Percentiles rank a stretch among this genome's conserved stretches.
These are phyloP conservation scores for Styela plicata DNA, from an alignment of 23 tunicate species.

Conservation along the genomic window DNA sequence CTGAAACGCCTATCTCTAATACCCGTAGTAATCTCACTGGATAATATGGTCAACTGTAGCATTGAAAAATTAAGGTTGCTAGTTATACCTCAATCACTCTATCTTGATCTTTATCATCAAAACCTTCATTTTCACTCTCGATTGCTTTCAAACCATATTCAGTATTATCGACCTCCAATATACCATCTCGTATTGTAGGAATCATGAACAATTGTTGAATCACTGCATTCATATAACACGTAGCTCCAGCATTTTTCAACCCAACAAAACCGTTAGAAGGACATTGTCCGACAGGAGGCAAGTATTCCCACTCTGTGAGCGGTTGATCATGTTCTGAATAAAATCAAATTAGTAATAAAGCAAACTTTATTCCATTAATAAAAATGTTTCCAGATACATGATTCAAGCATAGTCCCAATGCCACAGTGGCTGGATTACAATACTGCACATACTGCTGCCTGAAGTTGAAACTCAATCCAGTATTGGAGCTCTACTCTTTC, in stretches of 20 bases:
- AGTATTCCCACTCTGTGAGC: conserved; percentile 21
- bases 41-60: too few species aligned
- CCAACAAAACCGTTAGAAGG: conserved; percentile 37
- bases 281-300: conserved; percentile 29
- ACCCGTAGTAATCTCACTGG: too few species aligned
- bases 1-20: too few species aligned
- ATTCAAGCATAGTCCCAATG: too few species aligned
- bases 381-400: too few species aligned
- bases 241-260: conserved; percentile 45
- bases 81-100: background rate
- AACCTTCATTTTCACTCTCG: background rate
- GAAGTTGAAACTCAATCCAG: too few species aligned
- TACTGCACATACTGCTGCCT: too few species aligned
- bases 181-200: conserved; percentile 17
- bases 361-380: too few species aligned
- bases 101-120: background rate
- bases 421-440: too few species aligned
- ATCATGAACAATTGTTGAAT: conserved; percentile 46
- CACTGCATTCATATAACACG: conserved; percentile 49
- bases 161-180: conserved; percentile 18
- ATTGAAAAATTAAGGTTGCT: too few species aligned
- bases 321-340: conserved; percentile 27
- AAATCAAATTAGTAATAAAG: background rate
- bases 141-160: conserved; percentile 30
- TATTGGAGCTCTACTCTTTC: too few species aligned